A percentile compares a stretch with the other conserved stretches of the same genome.
Conservation (phyloP, 1,140 invertebrate genomes). For the Drosophila tsacasi region DNA sequence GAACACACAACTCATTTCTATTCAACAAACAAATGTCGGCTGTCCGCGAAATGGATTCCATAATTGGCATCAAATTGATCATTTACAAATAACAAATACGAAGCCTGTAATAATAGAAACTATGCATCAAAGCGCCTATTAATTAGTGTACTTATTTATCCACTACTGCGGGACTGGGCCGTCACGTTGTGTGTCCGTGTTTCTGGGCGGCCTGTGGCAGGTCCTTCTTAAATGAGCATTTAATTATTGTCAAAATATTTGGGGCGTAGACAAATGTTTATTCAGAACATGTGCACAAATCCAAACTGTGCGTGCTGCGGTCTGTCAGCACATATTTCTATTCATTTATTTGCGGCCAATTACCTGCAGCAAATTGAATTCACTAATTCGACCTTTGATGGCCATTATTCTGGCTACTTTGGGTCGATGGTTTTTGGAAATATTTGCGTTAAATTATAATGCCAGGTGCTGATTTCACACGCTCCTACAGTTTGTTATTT, state of each 20-base stretch:
- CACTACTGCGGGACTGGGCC: conserved; percentile 10
- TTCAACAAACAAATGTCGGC: conserved; percentile 24
- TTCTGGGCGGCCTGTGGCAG: background rate
- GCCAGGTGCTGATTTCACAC: conserved; percentile 9
- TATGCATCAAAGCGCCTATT: conserved; percentile 40
- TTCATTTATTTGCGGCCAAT: conserved; percentile 51
- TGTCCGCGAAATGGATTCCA: conserved; percentile 32
- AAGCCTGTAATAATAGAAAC: conserved; percentile 41
- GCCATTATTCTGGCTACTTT: conserved; percentile 5
- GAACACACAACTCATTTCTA: conserved; percentile 35
- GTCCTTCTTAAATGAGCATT: conserved; percentile 25
- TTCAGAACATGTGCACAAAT: conserved; percentile 27
- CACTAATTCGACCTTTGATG: conserved; percentile 1
- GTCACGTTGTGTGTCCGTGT: conserved; percentile 3
- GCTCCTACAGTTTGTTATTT: background rate
- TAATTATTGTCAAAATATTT: conserved; percentile 53
- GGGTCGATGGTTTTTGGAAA: conserved; percentile 10
- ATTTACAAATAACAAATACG: conserved; percentile 53
- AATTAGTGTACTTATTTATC: conserved; percentile 39
- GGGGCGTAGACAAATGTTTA: conserved; percentile 47
- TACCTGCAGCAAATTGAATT: conserved; percentile 40
- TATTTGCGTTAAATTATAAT: conserved; percentile 17
- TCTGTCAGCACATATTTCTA: conserved; percentile 11
- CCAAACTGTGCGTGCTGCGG: conserved; percentile 33
- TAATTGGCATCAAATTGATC: conserved; percentile 63